Evolutionary conservation across 2,888 invertebrate species (phyloP), one percentile per base, ranked within the genome.

Genomic region (Macrosiphum euphorbiae): DNA sequence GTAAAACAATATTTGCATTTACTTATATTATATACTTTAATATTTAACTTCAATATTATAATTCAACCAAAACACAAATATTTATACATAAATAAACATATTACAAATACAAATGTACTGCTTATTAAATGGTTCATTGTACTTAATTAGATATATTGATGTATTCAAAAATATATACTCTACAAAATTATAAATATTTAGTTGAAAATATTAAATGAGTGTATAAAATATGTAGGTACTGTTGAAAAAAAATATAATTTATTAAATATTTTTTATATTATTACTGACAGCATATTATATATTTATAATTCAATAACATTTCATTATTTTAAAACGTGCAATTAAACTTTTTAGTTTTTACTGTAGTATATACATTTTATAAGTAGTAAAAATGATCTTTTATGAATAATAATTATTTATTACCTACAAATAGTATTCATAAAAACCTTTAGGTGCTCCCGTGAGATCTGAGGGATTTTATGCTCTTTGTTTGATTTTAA

Each of bases 391-490:
- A 88, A 78, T 88, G 52, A 78, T 88, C 16, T 55, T 92, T 88
- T 87, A 28, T 24, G 78, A 88, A 92, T 88, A 88, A 92, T 92
- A 88, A 88, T 88, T 92, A 20, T 78, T 78, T 78, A 78, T 78
- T 78, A 35, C 28, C 35, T 78, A 78, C 28, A 55, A 78, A 55
- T 41, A 55, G n/a, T n/a, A 16, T 52, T 78, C 44, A 88, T 92
- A 41, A 88, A 78, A 92, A 52, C n/a, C 41, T 78, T 52, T 11
- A 88, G 24, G n/a, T 67, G 20, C 3, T 88, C 67, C n/a, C 84
- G 1, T 28, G 84, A 55, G 78, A 58, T 84, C 26, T 35, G n/a
- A 58, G 67, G 26, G 0, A 44, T 89, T 89, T 88, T 84, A 84
- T 89, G 35, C 47, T 28, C n/a, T 92, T 89, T 84, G 47, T 89